A percentile compares a stretch with the other conserved stretches of the same genome.
phyloP scores from a whole-genome alignment of 2,113 vertebrate species.

The Gopherus evgoodei region DNA sequence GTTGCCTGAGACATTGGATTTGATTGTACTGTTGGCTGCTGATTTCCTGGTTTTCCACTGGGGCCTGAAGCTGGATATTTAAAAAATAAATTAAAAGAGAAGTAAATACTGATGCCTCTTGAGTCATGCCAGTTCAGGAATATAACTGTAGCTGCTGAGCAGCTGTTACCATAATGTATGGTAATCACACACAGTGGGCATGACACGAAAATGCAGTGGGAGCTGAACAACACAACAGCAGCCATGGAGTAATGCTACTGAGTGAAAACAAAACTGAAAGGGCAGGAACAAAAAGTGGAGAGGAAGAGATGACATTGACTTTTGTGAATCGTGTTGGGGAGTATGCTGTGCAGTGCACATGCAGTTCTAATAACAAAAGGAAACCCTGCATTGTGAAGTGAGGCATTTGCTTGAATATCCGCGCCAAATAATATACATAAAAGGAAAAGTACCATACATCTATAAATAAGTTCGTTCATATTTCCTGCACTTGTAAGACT shows the following conservation, averaged over 20 bases:
- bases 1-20: constrained; percentile 2
- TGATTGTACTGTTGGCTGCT: not conserved
- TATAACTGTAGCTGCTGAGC: not conserved
- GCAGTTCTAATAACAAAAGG: not conserved
- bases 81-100: constrained; percentile 17
- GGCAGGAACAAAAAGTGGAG: not conserved
- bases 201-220: not conserved
- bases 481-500: constrained; percentile 9
- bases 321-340: not conserved
- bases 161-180: not conserved
- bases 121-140: constrained; percentile 7
- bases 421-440: not conserved
- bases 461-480: not conserved
- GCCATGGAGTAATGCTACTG: not conserved
- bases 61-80: not conserved
- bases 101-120: not conserved
- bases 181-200: not conserved
- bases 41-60: not conserved
- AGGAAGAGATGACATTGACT: not conserved
- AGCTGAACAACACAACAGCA: not conserved
- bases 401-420: not conserved
- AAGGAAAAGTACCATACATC: not conserved
- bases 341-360: not conserved
- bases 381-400: not conserved
- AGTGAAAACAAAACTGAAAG: not conserved